phyloP scores from a whole-genome alignment of 2,888 invertebrate species.

The Eupithecia centaureata region DNA sequence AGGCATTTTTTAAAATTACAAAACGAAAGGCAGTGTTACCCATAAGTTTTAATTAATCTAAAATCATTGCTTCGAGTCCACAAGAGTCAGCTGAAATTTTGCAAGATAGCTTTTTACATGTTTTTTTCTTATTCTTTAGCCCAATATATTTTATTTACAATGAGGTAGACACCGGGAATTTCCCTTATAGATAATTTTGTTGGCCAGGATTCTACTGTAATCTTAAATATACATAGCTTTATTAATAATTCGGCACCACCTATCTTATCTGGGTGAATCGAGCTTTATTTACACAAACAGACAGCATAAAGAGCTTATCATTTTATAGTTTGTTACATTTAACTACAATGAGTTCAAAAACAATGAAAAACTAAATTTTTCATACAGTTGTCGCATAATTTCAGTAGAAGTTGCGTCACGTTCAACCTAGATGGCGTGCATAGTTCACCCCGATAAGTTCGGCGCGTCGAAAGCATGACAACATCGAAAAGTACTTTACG shows the following conservation, averaged over 20 bases:
- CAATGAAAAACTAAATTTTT: too few relatives aligned
- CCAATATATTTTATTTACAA: slow-evolving; percentile 77
- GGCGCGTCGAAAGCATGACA: slow-evolving; percentile 28
- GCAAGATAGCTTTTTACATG: slow-evolving; percentile 55
- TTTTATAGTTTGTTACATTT: not conserved
- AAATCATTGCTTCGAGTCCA: slow-evolving; percentile 73
- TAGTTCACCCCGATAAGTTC: slow-evolving; percentile 30
- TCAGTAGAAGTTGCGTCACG: not conserved
- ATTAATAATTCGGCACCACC: slow-evolving; percentile 21
- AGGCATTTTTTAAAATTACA: slow-evolving; percentile 47
- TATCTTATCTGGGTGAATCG: slow-evolving; percentile 20
- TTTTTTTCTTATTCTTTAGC: slow-evolving; percentile 68
- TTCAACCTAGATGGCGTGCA: slow-evolving; percentile 35
- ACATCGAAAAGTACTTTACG: slow-evolving; percentile 27
- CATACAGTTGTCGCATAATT: not conserved
- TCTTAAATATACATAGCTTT: slow-evolving; percentile 40
- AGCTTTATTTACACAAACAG: not conserved
- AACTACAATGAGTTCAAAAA: not conserved
- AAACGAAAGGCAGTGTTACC: slow-evolving; percentile 46
- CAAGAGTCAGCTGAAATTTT: slow-evolving; percentile 58
- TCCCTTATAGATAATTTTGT: slow-evolving; percentile 71
- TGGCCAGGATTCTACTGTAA: slow-evolving; percentile 59
- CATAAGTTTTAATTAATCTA: slow-evolving; percentile 45
- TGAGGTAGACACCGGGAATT: slow-evolving; percentile 79
- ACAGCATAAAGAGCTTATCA: not conserved